Percentiles rank a stretch among this genome's conserved stretches.
phyloP scores from a whole-genome alignment of 2,888 invertebrate species.

The Aradus depressus region DNA sequence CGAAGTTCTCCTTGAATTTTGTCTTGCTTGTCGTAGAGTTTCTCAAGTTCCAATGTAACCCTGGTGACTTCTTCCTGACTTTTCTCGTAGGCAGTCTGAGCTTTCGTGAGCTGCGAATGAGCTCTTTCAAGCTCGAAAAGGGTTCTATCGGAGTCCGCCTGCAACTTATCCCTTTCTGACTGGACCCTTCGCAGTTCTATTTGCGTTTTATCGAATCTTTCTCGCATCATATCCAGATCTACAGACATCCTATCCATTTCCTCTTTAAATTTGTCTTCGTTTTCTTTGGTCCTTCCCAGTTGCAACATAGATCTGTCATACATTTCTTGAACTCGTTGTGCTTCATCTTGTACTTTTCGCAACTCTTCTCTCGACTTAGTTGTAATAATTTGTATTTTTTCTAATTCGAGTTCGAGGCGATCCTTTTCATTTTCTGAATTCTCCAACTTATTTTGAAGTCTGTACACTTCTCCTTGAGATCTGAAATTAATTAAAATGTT shows the following conservation, averaged over 20 bases:
- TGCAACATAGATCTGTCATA: slow-evolving; percentile 79
- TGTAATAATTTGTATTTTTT: slow-evolving; percentile 67
- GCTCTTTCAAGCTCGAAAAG: slow-evolving; percentile 78
- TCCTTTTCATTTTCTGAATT: slow-evolving; percentile 80
- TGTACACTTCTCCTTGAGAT: slow-evolving; percentile 78
- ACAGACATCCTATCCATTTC: slow-evolving; percentile 63
- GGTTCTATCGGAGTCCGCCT: slow-evolving; percentile 70
- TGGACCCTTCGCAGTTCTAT: slow-evolving; percentile 70
- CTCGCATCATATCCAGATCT: slow-evolving; percentile 77
- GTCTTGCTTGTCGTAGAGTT: slow-evolving; percentile 83
- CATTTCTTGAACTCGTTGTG: slow-evolving; percentile 74
- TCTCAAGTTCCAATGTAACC: slow-evolving; percentile 76
- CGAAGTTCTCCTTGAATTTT: slow-evolving; percentile 70
- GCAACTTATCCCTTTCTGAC: slow-evolving; percentile 74
- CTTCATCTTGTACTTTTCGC: slow-evolving; percentile 76
- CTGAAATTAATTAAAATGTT: slow-evolving; percentile 42
- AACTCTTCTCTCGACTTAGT: slow-evolving; percentile 75
- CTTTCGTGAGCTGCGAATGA: slow-evolving; percentile 74
- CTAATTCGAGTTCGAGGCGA: slow-evolving; percentile 70
- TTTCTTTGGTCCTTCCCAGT: slow-evolving; percentile 72
- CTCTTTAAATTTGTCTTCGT: slow-evolving; percentile 82
- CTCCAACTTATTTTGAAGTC: slow-evolving; percentile 79
- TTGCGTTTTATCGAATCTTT: slow-evolving; percentile 78
- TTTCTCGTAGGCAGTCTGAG: slow-evolving; percentile 74
- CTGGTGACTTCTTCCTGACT: slow-evolving; percentile 81